Conservation (phyloP, 1,140 invertebrate genomes). For the Brachionus manjavacas region DNA sequence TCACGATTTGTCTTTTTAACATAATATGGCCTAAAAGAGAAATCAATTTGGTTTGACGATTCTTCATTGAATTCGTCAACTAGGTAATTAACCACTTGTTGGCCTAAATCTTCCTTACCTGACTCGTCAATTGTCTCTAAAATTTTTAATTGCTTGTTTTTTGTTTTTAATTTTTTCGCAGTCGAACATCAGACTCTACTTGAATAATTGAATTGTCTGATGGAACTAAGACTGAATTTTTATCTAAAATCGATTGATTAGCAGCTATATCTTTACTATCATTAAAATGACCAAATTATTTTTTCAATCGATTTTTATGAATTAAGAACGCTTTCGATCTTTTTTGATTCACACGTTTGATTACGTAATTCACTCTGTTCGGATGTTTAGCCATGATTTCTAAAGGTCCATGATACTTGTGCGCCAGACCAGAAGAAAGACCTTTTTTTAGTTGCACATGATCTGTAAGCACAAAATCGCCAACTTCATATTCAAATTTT, state of each 20-base stretch:
- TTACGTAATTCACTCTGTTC: background rate
- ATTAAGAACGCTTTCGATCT: background rate
- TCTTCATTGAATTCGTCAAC: background rate
- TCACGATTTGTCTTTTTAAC: background rate
- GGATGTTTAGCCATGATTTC: background rate
- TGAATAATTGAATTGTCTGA: background rate
- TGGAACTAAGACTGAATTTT: background rate
- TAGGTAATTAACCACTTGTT: background rate
- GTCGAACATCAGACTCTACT: background rate
- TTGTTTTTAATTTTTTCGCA: background rate
- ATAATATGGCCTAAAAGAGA: background rate
- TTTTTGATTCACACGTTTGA: background rate
- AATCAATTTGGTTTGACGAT: background rate
- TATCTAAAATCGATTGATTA: background rate
- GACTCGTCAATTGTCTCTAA: background rate
- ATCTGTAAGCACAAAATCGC: too few species aligned
- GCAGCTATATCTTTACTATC: too few species aligned
- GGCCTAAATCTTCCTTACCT: background rate
- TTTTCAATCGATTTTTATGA: background rate
- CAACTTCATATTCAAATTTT: background rate
- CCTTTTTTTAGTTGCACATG: too few species aligned
- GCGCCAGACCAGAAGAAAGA: too few species aligned
- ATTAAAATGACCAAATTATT: too few species aligned
- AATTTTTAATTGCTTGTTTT: background rate
- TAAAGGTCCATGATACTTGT: constrained; percentile 3